Base-by-base conservation (phyloP, 2,888 invertebrate genomes). In the Orgyia antiqua region DNA sequence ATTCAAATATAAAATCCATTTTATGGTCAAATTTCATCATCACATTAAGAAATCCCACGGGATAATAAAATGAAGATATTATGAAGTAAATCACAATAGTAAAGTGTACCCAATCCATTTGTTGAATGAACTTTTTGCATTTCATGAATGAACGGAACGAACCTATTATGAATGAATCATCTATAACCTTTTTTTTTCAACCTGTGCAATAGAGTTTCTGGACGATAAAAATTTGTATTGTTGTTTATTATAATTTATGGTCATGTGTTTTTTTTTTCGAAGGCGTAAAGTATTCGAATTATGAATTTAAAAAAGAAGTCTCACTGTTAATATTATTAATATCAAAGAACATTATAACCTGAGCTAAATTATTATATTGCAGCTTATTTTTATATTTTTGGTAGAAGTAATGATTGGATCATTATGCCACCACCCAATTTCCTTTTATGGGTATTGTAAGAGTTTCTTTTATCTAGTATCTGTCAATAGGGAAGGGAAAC, bases 221-320 rank as follows among this genome's bases (percentile, higher is more conserved):
- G 58, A 57, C 68, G 60, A 75, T 82, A 77, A 80, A 83, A 83
- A 82, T 75, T 79, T 83, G 77, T 83, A 76, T 80, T 78, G 77
- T 82, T 59, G 59, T 54, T 50, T 54, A 40, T 66, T 72, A 78
- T 80, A 77, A 80, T 83, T 84, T 84, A 82, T 78, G 72, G 49
- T 56, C 56, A 23, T 53, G 36, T 25, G 42, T 35, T 49, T 52
- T 58, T 68, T 63, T 58, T 46, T 64, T 47, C 51, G 53, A 35
- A 23, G 3, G 9, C 15, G 37, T 42, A 13, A n/a, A 31, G 27
- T 30, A 29, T 51, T 55, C 40, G 13, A 10, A 37, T 54, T 51
- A 54, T 46, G 36, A 29, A 24, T 2, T 17, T 37, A 33, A 42
- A 38, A 35, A 18, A n/a, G n/a, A n/a, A n/a, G n/a, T n/a, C n/a